phyloP scores from a whole-genome alignment of 1,140 invertebrate species.

The Caenorhabditis brenneri region DNA sequence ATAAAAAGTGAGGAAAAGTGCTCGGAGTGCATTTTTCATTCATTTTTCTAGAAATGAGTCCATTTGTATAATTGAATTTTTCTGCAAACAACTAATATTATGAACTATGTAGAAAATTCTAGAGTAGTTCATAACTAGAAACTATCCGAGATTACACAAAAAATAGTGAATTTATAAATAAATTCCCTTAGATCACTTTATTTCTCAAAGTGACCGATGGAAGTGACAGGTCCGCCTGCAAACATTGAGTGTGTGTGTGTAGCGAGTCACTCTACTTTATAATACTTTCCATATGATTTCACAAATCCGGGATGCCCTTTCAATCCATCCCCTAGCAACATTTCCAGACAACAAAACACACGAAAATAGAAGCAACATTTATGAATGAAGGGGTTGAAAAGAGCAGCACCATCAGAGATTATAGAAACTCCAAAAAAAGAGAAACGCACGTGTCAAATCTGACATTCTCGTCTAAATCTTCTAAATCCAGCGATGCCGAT shows the following conservation, averaged over 20 bases:
- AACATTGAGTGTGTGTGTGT: neutral
- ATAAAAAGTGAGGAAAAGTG: neutral
- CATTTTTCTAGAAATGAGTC: too few species aligned
- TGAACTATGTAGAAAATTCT: neutral
- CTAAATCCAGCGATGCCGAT: neutral
- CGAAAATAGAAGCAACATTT: neutral
- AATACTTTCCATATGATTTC: neutral
- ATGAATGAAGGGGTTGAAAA: neutral
- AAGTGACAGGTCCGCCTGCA: constrained; percentile 27
- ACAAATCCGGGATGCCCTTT: neutral
- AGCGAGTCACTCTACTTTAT: neutral
- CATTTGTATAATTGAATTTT: constrained; percentile 24
- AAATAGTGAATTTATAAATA: neutral
- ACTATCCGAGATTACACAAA: too few species aligned
- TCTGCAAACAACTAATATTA: neutral
- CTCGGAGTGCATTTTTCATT: too few species aligned
- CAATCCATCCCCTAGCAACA: neutral
- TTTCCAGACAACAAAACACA: neutral
- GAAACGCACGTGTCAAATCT: neutral
- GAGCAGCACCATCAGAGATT: neutral
- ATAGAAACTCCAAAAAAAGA: neutral
- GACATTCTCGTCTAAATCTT: constrained; percentile 16
- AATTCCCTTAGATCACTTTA: neutral
- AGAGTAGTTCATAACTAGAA: neutral
- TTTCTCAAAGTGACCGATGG: constrained; percentile 26